Evolutionary conservation across 2,888 invertebrate species (phyloP).

Genomic region (Drosophila putrida): DNA sequence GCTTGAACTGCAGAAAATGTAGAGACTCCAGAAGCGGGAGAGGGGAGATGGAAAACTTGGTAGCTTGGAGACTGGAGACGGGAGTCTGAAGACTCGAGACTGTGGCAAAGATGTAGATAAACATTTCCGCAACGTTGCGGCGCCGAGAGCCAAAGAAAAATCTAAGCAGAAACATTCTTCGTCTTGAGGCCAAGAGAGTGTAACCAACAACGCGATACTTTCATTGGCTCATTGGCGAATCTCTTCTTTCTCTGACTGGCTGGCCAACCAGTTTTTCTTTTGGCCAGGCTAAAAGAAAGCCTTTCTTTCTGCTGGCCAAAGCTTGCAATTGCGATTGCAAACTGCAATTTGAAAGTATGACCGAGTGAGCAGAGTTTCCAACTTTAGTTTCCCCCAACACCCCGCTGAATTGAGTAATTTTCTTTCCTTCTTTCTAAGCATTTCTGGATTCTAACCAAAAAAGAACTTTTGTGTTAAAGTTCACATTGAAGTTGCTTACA

Average conservation of each 20-base stretch:
- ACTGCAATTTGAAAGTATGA: conserved; percentile 79
- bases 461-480: conserved; percentile 65
- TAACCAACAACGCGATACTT: conserved; percentile 66
- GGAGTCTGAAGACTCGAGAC: conserved; percentile 22
- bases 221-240: conserved; percentile 73
- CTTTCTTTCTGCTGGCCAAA: conserved; percentile 75
- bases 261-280: conserved; percentile 71
- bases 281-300: conserved; percentile 80
- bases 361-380: conserved; percentile 53
- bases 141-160: conserved; percentile 59
- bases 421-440: conserved; percentile 41
- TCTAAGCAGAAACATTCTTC: conserved; percentile 78
- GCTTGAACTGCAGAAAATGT: conserved; percentile 77
- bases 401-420: conserved; percentile 62
- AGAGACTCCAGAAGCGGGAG: not conserved
- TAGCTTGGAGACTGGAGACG: too few species aligned
- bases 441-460: conserved; percentile 39
- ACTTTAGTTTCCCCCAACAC: not conserved
- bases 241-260: conserved; percentile 61
- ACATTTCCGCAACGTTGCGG: conserved; percentile 74
- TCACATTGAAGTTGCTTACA: conserved; percentile 52
- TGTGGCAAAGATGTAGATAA: conserved; percentile 67
- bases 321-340: conserved; percentile 61
- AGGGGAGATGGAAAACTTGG: not conserved
- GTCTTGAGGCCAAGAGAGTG: conserved; percentile 61